Evolutionary conservation across 1,140 invertebrate species (phyloP).

Genomic region (Listronotus bonariensis): DNA sequence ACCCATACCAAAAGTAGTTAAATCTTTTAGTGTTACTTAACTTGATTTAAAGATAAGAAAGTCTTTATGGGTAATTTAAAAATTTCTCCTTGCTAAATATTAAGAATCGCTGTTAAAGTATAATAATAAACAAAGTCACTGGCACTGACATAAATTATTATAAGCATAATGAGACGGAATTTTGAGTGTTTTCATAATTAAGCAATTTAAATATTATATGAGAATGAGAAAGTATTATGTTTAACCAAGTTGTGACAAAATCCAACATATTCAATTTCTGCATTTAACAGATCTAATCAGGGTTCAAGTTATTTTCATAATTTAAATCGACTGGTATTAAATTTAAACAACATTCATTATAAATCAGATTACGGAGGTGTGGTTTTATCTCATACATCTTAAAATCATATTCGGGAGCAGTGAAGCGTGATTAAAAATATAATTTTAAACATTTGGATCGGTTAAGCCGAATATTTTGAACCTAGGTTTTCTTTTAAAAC

Average conservation of each 20-base stretch:
- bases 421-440: slow-evolving; percentile 14
- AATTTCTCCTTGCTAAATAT: too few species aligned
- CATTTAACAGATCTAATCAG: neutral
- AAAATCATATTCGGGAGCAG: slow-evolving; percentile 19
- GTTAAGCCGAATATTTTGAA: slow-evolving; percentile 11
- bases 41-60: too few species aligned
- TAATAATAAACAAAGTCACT: too few species aligned
- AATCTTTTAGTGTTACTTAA: neutral
- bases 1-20: too few species aligned
- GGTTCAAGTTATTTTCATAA: neutral
- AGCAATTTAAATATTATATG: slow-evolving; percentile 8
- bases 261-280: slow-evolving; percentile 2
- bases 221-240: neutral
- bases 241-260: neutral
- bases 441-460: slow-evolving; percentile 13
- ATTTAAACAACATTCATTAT: slow-evolving; percentile 31
- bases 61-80: too few species aligned
- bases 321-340: slow-evolving; percentile 16
- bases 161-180: too few species aligned
- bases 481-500: neutral
- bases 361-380: slow-evolving; percentile 20
- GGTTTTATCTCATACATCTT: slow-evolving; percentile 25
- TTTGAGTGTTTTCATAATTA: neutral
- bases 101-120: too few species aligned
- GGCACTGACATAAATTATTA: too few species aligned